Conservation (phyloP, 2,888 invertebrate species). For the Lathronympha strigana region DNA sequence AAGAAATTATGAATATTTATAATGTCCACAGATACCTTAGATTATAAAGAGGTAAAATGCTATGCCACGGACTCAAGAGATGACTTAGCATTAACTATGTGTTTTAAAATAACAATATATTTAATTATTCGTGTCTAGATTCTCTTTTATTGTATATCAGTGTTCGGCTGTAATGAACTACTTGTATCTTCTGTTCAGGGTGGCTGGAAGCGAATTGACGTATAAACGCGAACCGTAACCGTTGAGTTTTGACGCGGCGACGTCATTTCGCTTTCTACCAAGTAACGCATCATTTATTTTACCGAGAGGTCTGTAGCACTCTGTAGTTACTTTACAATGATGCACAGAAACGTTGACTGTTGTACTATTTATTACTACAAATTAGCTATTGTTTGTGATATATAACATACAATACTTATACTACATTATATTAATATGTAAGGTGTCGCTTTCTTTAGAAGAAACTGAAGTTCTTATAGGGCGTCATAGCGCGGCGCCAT, state of each 20-base stretch:
- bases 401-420: slow-evolving; percentile 40
- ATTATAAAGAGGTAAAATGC: neutral
- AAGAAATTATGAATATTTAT: too few species aligned
- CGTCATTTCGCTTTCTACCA: slow-evolving; percentile 5
- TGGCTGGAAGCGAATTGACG: slow-evolving; percentile 13
- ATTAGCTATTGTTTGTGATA: slow-evolving; percentile 50
- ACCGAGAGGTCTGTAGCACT: slow-evolving; percentile 68
- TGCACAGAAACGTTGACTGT: slow-evolving; percentile 58
- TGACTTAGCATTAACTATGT: slow-evolving; percentile 25
- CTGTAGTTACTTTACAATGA: slow-evolving; percentile 59
- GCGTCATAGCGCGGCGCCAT: slow-evolving; percentile 50
- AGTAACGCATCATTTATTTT: slow-evolving; percentile 6
- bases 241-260: neutral
- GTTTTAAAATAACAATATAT: slow-evolving; percentile 27
- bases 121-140: slow-evolving; percentile 37
- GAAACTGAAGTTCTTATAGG: slow-evolving; percentile 55
- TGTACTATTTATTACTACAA: slow-evolving; percentile 49
- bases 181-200: slow-evolving; percentile 16
- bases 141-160: slow-evolving; percentile 36
- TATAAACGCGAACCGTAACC: neutral
- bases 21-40: too few species aligned
- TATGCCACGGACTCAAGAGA: neutral
- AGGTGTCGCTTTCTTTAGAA: slow-evolving; percentile 68
- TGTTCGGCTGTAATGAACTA: slow-evolving; percentile 28
- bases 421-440: slow-evolving; percentile 44